A percentile compares a stretch with the other conserved stretches of the same genome.
These are phyloP conservation scores for Saxidomus purpurata DNA, from an alignment of 1,140 invertebrate species.

Conservation along the genomic window DNA sequence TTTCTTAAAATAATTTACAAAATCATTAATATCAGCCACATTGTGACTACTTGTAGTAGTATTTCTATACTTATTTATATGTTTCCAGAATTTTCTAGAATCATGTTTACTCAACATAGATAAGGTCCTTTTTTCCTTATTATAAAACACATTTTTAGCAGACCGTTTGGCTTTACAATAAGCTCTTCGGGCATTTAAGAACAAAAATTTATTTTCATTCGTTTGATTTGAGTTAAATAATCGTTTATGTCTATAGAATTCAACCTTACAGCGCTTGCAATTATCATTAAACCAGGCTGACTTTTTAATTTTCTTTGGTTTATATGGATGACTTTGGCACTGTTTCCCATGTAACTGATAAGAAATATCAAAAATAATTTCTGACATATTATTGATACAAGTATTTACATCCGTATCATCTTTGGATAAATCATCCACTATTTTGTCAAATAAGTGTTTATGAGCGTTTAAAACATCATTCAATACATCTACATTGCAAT, in stretches of 20 bases:
- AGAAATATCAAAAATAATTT: constrained; percentile 16
- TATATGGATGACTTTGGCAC: not conserved
- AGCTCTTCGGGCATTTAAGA: constrained; percentile 8
- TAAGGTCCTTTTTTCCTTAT: not conserved
- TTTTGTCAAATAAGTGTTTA: not conserved
- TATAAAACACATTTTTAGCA: not conserved
- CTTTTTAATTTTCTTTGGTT: not conserved
- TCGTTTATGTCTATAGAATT: not conserved
- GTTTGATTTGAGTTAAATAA: not conserved
- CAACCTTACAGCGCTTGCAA: no score
- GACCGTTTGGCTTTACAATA: not conserved
- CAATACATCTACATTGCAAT: not conserved
- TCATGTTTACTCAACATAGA: not conserved
- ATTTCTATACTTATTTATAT: constrained; percentile 24
- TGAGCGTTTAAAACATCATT: not conserved
- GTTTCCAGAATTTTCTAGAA: constrained; percentile 7
- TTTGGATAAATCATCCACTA: not conserved
- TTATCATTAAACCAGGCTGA: constrained; percentile 31
- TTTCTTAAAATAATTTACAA: not conserved
- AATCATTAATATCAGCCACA: not conserved
- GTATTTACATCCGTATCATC: not conserved
- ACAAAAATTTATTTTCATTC: not conserved
- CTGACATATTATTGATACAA: constrained; percentile 9
- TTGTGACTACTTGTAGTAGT: not conserved
- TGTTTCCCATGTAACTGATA: constrained; percentile 15